A percentile compares a stretch with the other conserved stretches of the same genome.
phyloP scores from a whole-genome alignment of 2,888 invertebrate genomes.

The Chymomyza caudatula region DNA sequence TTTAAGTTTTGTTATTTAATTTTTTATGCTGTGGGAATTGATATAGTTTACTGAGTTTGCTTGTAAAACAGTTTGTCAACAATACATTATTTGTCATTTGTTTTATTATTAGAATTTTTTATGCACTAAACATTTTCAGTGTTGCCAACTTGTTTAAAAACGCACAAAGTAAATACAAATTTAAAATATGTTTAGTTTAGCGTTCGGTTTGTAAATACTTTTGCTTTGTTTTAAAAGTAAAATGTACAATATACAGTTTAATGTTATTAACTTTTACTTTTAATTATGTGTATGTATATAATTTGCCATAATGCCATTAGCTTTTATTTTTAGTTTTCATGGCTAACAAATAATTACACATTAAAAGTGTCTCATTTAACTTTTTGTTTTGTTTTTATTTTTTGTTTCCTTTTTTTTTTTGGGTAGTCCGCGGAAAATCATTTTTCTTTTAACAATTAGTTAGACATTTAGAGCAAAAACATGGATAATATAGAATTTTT shows the following conservation, averaged over 20 bases:
- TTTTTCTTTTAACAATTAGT: slow-evolving; percentile 60
- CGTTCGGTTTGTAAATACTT: slow-evolving; percentile 53
- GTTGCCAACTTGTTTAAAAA: slow-evolving; percentile 54
- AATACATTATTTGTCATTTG: slow-evolving; percentile 47
- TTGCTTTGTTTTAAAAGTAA: slow-evolving; percentile 44
- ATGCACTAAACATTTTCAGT: slow-evolving; percentile 8
- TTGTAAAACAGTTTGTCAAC: slow-evolving; percentile 52
- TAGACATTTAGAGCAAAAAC: slow-evolving; percentile 74
- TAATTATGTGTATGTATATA: not conserved
- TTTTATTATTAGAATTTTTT: slow-evolving; percentile 30
- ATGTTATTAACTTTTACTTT: slow-evolving; percentile 35
- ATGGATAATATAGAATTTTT: slow-evolving; percentile 67
- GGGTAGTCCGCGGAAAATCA: not conserved
- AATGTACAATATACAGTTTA: slow-evolving; percentile 68
- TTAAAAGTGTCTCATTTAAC: slow-evolving; percentile 44
- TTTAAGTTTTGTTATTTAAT: slow-evolving; percentile 36
- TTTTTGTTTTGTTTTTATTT: slow-evolving; percentile 23
- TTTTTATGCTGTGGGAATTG: slow-evolving; percentile 16
- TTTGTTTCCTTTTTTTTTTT: not conserved
- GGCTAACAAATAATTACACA: slow-evolving; percentile 59
- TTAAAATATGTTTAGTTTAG: slow-evolving; percentile 44
- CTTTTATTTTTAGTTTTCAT: slow-evolving; percentile 23
- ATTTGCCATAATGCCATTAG: slow-evolving; percentile 26
- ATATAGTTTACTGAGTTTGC: slow-evolving; percentile 22
- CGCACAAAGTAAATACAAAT: slow-evolving; percentile 46